Base-by-base conservation (phyloP, 35 echinoderm and acorn worm species). In the Heliocidaris tuberculata region DNA sequence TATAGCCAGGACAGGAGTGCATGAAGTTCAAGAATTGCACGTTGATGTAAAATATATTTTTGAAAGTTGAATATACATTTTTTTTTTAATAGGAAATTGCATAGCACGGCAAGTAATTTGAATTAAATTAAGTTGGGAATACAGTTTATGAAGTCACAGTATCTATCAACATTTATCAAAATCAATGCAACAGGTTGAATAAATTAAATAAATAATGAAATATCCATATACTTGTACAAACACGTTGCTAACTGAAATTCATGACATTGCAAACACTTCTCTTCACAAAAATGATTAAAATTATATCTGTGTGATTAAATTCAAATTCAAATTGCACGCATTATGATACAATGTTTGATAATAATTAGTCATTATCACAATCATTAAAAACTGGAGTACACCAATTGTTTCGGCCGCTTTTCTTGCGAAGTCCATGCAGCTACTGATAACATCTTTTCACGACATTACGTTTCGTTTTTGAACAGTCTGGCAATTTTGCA, bases 291-390 rank as follows among this genome's bases (percentile, higher is more conserved):
- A 78, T 78, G 21, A 78, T 78, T 78, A 78, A 78, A 78, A 78
- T 78, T 78, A 78, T 78, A 78, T 78, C 8, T n/a, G 27, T 78
- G 15, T 78, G 65, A 78, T 78, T 78, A 78, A 42, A 78, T 78
- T 78, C 65, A 78, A 27, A 27, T 21, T 27, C 65, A 78, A 78
- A 78, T 78, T 78, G 65, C 65, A 78, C 65, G 65, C 65, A 27
- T 7, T 78, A 78, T 78, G 65, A 78, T 78, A 78, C 65, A 78
- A 78, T 78, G 65, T 78, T 70, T 70, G 60, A 70, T 70, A 70
- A 78, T 24, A 78, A 56, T 19, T 78, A 2, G 27, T 24, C 65
- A n/a, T 42, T 27, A 27, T 78, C 65, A 78, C 65, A 27, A 78
- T 78, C 65, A 78, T 78, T n/a, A 78, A 27, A 4, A 78, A 78